Evolutionary conservation across 2,797 vertebrate species (phyloP).

Genomic region (Tokudaia tokunoshimensis): DNA sequence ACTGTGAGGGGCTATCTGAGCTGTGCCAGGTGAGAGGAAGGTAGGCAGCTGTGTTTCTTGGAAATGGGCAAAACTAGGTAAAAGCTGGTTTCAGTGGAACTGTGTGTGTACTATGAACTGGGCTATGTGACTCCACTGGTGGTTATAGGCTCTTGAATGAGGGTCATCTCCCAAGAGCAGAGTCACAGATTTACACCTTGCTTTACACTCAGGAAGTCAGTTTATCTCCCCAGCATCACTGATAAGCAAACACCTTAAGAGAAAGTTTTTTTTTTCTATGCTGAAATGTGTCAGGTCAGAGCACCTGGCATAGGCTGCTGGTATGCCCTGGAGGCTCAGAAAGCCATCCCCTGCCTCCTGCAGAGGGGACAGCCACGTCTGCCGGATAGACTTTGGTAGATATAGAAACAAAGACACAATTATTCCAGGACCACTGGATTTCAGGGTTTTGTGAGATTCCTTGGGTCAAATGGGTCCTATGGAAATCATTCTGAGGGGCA

Average conservation of each 20-base stretch:
- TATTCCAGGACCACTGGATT: rapidly evolving
- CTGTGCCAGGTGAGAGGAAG: rapidly evolving
- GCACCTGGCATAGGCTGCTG: not conserved
- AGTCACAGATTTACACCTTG: not conserved
- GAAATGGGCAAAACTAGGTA: not conserved
- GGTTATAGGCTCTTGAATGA: not conserved
- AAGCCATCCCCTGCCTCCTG: too few relatives aligned
- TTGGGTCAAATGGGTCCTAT: not conserved
- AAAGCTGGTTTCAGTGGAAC: not conserved
- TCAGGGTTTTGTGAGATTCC: not conserved
- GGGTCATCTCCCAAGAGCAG: not conserved
- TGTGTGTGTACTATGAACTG: rapidly evolving
- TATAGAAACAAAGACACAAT: rapidly evolving
- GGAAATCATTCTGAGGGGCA: rapidly evolving
- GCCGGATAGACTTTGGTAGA: not conserved
- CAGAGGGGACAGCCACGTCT: rapidly evolving
- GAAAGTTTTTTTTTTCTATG: not conserved
- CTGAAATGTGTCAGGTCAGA: not conserved
- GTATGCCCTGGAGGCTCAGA: too few relatives aligned
- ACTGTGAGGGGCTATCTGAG: not conserved
- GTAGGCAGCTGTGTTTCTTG: not conserved
- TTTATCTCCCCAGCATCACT: not conserved
- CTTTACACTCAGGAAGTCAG: not conserved
- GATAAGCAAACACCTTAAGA: not conserved
- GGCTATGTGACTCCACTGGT: not conserved